A percentile compares a stretch with the other conserved stretches of the same genome.
phyloP scores from a whole-genome alignment of 2,113 vertebrate genomes.

The Cheirogaleus medius region DNA sequence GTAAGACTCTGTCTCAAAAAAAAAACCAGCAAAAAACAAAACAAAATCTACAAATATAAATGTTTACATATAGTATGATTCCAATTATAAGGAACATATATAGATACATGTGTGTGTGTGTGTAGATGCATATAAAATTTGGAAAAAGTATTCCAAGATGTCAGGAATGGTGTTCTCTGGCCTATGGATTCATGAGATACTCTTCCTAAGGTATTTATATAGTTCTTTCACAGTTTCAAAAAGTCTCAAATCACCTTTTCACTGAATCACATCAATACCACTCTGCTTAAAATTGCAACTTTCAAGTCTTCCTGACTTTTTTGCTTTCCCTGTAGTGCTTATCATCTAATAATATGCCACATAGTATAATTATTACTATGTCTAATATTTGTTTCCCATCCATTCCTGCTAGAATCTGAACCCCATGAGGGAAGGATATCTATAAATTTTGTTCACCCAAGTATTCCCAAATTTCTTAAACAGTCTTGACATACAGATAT shows the following conservation, averaged over 20 bases:
- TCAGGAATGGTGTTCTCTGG: background rate
- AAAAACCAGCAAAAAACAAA: too few relatives aligned
- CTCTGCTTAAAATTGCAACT: background rate
- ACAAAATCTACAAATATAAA: background rate
- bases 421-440: background rate
- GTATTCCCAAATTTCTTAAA: background rate
- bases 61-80: background rate
- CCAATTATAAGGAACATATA: background rate
- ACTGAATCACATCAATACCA: background rate
- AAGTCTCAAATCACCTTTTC: background rate
- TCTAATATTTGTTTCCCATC: background rate
- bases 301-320: background rate
- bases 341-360: background rate
- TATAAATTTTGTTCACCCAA: background rate
- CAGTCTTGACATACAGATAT: background rate
- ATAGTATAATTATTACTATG: background rate
- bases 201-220: background rate
- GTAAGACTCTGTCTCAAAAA: too few relatives aligned
- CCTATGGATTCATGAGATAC: background rate
- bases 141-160: background rate
- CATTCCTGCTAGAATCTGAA: background rate
- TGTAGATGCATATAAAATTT: background rate
- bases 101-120: background rate
- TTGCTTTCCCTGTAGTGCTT: background rate
- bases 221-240: background rate